Evolutionary conservation across 2,797 vertebrate genomes (phyloP).

Genomic region (Periparus ater): DNA sequence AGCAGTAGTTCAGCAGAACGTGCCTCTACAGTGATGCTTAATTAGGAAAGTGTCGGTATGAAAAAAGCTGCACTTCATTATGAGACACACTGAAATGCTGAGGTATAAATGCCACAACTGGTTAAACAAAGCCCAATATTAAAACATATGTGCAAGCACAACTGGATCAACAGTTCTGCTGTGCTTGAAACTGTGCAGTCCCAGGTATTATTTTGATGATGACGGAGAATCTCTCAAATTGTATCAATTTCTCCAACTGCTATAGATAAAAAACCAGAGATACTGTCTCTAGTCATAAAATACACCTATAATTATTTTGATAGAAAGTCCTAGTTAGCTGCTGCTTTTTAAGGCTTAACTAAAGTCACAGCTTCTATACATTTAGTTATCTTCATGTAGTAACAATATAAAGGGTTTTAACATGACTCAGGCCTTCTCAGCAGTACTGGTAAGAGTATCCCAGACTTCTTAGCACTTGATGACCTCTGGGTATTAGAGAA

Average conservation of each 20-base stretch:
- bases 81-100: background rate
- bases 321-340: background rate
- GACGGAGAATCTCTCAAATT: background rate
- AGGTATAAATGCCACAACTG: background rate
- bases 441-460: background rate
- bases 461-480: background rate
- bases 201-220: background rate
- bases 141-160: background rate
- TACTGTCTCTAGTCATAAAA: background rate
- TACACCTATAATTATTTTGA: background rate
- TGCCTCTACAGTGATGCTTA: background rate
- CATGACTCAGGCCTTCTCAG: background rate
- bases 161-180: background rate
- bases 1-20: background rate
- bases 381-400: background rate
- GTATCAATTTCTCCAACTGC: background rate
- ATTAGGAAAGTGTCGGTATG: background rate
- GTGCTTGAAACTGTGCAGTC: background rate
- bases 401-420: background rate
- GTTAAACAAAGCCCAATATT: fast-evolving
- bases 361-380: background rate
- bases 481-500: background rate
- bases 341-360: background rate
- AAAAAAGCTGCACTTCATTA: background rate
- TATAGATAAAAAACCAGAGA: fast-evolving